Percentiles rank a stretch among this genome's conserved stretches.
These are phyloP conservation scores for Globia sparganii DNA, from an alignment of 2,888 invertebrate species.

Conservation along the genomic window DNA sequence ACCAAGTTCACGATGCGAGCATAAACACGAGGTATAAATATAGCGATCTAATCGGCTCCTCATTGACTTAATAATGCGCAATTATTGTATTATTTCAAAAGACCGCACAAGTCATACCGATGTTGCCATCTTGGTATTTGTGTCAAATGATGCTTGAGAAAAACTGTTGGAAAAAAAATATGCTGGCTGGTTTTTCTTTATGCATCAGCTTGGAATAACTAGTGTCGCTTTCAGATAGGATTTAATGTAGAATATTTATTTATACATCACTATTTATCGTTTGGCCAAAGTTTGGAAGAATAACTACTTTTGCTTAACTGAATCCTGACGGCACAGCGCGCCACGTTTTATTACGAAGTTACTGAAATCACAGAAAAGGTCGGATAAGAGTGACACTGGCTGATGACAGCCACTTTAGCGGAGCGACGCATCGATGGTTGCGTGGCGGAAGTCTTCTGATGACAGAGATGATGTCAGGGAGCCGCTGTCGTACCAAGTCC, in stretches of 20 bases:
- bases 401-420: too few relatives aligned
- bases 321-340: neutral
- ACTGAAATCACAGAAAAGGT: too few relatives aligned
- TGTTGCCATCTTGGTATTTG: conserved; percentile 50
- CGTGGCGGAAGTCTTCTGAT: too few relatives aligned
- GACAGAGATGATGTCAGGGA: too few relatives aligned
- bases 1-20: conserved; percentile 34
- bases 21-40: conserved; percentile 53
- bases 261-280: too few relatives aligned
- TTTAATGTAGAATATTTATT: too few relatives aligned
- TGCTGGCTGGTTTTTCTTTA: conserved; percentile 20
- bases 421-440: too few relatives aligned
- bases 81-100: conserved; percentile 64
- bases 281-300: too few relatives aligned
- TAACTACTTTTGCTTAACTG: too few relatives aligned
- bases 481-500: too few relatives aligned
- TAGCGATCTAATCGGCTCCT: conserved; percentile 62
- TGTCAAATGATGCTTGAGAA: conserved; percentile 44
- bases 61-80: conserved; percentile 63
- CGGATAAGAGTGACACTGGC: too few relatives aligned
- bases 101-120: conserved; percentile 32
- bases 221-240: neutral
- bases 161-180: neutral
- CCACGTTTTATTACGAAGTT: neutral
- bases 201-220: neutral